A percentile compares a stretch with the other conserved stretches of the same genome.
These are phyloP conservation scores for Argentina silus DNA, from an alignment of 2,797 vertebrate genomes.

Conservation along the genomic window DNA sequence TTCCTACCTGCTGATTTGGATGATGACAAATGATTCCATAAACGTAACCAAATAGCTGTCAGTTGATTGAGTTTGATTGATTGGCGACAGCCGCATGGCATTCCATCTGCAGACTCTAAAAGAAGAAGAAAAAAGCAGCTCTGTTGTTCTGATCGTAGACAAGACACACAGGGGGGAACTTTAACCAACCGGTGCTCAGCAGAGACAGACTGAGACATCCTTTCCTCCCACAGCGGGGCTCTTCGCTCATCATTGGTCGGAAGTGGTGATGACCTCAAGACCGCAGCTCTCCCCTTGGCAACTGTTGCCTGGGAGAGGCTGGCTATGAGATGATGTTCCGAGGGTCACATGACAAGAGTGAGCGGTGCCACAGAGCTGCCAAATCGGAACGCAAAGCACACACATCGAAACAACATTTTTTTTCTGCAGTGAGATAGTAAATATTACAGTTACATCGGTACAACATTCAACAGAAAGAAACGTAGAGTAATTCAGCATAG, in stretches of 20 bases:
- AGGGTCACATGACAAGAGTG: slow-evolving; percentile 38
- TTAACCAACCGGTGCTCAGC: slow-evolving; percentile 14
- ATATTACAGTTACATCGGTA: slow-evolving; percentile 68
- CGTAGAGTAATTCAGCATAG: slow-evolving; percentile 51
- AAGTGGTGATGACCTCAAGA: slow-evolving; percentile 31
- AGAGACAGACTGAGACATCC: slow-evolving; percentile 31
- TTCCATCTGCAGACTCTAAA: slow-evolving; percentile 15
- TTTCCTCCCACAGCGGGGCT: background rate
- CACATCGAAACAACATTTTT: slow-evolving; percentile 57
- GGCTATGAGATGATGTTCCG: slow-evolving; percentile 43
- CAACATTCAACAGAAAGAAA: slow-evolving; percentile 66
- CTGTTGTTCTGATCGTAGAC: slow-evolving; percentile 48
- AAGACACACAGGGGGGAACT: slow-evolving; percentile 10
- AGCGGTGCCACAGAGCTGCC: slow-evolving; percentile 64
- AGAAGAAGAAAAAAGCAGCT: slow-evolving; percentile 32
- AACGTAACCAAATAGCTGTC: slow-evolving; percentile 52
- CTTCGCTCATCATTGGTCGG: background rate
- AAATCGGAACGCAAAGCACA: slow-evolving; percentile 66
- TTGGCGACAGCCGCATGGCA: slow-evolving; percentile 61
- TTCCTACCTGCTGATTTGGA: slow-evolving; percentile 2
- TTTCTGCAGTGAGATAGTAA: slow-evolving; percentile 66
- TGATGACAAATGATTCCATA: slow-evolving; percentile 4
- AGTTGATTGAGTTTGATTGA: slow-evolving; percentile 80
- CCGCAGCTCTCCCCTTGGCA: background rate
- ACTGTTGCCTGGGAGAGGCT: background rate